phyloP scores from a whole-genome alignment of 2,888 invertebrate genomes.

The Clepsis dumicolana region DNA sequence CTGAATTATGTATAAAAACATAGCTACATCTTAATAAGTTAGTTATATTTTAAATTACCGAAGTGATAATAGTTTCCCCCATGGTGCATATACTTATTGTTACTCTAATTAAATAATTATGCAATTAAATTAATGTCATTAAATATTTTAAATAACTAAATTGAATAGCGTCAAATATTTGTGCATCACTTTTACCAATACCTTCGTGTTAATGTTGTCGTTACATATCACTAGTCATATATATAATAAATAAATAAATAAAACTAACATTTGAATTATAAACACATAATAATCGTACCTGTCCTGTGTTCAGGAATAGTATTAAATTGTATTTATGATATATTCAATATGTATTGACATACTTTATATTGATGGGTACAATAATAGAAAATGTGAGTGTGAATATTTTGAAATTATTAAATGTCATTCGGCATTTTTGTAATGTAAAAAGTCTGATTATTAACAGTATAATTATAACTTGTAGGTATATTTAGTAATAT shows the following conservation, averaged over 20 bases:
- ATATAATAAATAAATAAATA: constrained; percentile 55
- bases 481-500: constrained; percentile 27
- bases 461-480: constrained; percentile 56
- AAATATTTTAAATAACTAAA: constrained; percentile 39
- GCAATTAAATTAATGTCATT: constrained; percentile 43
- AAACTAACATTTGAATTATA: constrained; percentile 59
- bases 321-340: constrained; percentile 58
- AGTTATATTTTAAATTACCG: constrained; percentile 52
- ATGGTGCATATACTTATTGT: constrained; percentile 74
- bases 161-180: constrained; percentile 52
- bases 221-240: constrained; percentile 86
- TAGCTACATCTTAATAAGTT: constrained; percentile 56
- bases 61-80: constrained; percentile 54
- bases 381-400: constrained; percentile 35
- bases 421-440: constrained; percentile 50
- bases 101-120: constrained; percentile 48
- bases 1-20: constrained; percentile 65
- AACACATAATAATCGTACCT: constrained; percentile 77
- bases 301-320: constrained; percentile 83
- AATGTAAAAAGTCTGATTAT: constrained; percentile 79
- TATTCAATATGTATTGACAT: constrained; percentile 44
- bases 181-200: constrained; percentile 68
- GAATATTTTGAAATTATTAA: constrained; percentile 34
- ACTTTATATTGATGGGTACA: constrained; percentile 42
- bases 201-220: constrained; percentile 76